These are phyloP conservation scores for Galago senegalensis DNA, from an alignment of 2,797 vertebrate genomes.

Conservation along the genomic window DNA sequence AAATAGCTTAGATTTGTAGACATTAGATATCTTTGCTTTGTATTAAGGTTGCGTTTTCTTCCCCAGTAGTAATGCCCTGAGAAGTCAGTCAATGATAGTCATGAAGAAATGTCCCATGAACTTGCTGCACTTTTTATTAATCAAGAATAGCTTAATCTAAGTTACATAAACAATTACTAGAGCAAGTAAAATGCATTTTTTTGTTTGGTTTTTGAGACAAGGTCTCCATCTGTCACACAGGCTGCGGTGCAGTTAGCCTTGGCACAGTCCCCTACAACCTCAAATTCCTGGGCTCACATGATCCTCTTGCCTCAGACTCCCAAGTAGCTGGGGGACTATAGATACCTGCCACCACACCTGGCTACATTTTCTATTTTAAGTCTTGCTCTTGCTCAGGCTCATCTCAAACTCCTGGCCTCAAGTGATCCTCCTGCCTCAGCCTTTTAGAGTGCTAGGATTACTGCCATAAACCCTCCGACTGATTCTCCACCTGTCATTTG, in stretches of 20 bases:
- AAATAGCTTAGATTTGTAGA: neutral
- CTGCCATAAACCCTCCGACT: neutral
- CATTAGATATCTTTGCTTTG: neutral
- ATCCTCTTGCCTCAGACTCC: neutral
- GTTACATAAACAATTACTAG: slow-evolving; percentile 13
- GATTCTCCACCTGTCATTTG: neutral
- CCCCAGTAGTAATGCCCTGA: neutral
- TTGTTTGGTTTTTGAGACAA: neutral
- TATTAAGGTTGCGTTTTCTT: neutral
- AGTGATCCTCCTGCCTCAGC: neutral
- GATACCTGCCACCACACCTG: neutral
- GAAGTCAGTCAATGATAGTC: neutral
- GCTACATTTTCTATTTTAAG: neutral
- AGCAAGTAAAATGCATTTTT: neutral
- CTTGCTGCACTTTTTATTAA: neutral
- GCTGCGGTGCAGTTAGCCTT: neutral
- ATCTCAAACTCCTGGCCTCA: neutral
- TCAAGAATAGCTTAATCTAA: neutral
- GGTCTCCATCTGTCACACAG: neutral
- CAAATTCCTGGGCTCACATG: neutral
- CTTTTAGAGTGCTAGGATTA: neutral
- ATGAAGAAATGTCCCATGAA: neutral
- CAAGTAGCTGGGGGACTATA: neutral
- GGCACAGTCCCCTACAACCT: neutral
- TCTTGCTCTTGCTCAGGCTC: neutral